Percentiles rank a stretch among this genome's conserved stretches.
Evolutionary conservation across 2,797 vertebrate genomes (phyloP).

Genomic region (Halcyon badia): DNA sequence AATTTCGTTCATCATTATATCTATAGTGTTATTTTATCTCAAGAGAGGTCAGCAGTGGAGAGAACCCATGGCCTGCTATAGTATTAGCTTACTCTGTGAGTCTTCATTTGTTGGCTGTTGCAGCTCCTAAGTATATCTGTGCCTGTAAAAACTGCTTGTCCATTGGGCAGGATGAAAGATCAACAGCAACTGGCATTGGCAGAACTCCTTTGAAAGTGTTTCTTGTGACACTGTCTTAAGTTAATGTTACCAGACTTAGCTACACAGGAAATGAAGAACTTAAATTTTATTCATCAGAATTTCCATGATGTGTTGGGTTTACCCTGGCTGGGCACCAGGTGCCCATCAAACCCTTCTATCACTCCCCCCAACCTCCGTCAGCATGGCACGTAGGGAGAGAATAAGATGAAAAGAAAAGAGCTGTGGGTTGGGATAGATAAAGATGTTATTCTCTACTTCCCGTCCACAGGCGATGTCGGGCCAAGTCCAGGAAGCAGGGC

Average conservation of each 20-base stretch:
- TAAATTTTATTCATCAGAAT: not conserved
- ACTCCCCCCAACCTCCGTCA: no score
- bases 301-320: not conserved
- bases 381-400: no score
- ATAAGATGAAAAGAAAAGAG: no score
- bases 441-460: no score
- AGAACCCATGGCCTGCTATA: not conserved
- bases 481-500: no score
- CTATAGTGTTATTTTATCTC: not conserved
- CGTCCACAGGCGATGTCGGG: no score
- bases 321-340: no score
- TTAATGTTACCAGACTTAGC: not conserved
- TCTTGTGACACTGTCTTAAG: not conserved
- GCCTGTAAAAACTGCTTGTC: not conserved
- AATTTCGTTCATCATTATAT: not conserved
- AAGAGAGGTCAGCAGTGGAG: not conserved
- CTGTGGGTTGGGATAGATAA: no score
- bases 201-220: not conserved
- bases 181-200: not conserved
- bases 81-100: not conserved
- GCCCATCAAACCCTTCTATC: no score
- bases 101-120: not conserved
- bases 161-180: no score
- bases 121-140: fast-evolving
- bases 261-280: not conserved